These are phyloP conservation scores for Drosophila kepulauana DNA, from an alignment of 1,140 invertebrate genomes.

Conservation along the genomic window DNA sequence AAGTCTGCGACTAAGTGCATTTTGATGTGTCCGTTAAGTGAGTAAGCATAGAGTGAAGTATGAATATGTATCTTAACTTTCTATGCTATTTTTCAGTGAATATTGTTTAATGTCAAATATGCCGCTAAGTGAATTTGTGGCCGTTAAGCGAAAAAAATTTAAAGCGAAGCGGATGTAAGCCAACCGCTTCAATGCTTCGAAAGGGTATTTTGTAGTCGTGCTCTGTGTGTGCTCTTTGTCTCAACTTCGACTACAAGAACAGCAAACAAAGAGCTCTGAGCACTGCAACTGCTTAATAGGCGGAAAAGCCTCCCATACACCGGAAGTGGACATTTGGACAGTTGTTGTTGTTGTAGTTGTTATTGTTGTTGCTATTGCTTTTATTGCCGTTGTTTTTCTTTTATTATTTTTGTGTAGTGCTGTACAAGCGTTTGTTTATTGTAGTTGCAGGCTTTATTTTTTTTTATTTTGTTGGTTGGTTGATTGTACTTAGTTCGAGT, in stretches of 20 bases:
- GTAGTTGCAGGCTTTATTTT: background rate
- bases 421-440: conserved; percentile 13
- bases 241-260: background rate
- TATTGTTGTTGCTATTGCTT: conserved; percentile 17
- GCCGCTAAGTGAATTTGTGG: no score
- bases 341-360: conserved; percentile 9
- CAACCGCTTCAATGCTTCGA: background rate
- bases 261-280: conserved; percentile 7
- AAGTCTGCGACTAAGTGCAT: no score
- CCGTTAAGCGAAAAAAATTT: no score
- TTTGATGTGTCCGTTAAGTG: no score
- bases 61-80: no score
- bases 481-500: background rate
- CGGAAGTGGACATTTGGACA: conserved; percentile 60
- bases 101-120: no score
- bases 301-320: conserved; percentile 57
- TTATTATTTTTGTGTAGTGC: no score
- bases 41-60: no score
- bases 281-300: conserved; percentile 60
- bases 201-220: background rate
- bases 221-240: background rate
- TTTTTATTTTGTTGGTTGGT: background rate
- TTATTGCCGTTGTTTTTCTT: background rate
- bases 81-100: no score
- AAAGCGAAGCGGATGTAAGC: no score